Conservation (phyloP, 2,797 vertebrate genomes). For the Halcyon chelicuti region DNA sequence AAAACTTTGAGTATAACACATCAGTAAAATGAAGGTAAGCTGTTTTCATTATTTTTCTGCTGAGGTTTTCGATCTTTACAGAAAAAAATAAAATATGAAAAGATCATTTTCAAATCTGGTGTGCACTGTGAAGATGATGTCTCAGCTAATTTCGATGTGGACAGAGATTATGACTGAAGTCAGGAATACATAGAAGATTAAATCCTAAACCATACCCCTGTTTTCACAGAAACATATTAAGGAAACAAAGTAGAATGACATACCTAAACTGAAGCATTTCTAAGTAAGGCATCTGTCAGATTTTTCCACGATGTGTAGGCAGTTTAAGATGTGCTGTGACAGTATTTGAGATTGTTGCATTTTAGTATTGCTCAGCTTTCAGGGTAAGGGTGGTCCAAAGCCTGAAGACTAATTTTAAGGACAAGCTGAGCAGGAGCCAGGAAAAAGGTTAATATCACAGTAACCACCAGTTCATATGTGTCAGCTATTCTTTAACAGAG, state of each 20-base stretch:
- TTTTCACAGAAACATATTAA: constrained; percentile 1
- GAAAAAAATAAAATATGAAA: not conserved
- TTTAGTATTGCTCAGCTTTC: constrained; percentile 11
- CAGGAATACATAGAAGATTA: constrained; percentile 39
- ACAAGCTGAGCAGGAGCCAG: not conserved
- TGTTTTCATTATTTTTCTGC: constrained; percentile 40
- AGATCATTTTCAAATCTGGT: not conserved
- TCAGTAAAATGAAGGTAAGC: not conserved
- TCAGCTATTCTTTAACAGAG: not conserved
- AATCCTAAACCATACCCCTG: constrained; percentile 20
- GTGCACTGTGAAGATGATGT: not conserved
- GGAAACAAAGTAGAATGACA: constrained; percentile 28
- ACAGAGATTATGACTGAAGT: constrained; percentile 48
- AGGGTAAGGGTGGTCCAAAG: not conserved
- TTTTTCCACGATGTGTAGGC: constrained; percentile 13
- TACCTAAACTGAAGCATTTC: constrained; percentile 31
- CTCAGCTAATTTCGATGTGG: constrained; percentile 1
- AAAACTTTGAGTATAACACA: constrained; percentile 13
- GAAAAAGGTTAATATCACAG: not conserved
- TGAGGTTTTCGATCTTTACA: constrained; percentile 9
- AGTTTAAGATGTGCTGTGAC: not conserved
- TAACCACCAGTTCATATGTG: not conserved
- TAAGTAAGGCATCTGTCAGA: constrained; percentile 8
- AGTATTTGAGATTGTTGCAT: not conserved
- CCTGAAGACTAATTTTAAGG: not conserved